phyloP scores from a whole-genome alignment of 2,888 invertebrate genomes.

The Pegoplata infirma region DNA sequence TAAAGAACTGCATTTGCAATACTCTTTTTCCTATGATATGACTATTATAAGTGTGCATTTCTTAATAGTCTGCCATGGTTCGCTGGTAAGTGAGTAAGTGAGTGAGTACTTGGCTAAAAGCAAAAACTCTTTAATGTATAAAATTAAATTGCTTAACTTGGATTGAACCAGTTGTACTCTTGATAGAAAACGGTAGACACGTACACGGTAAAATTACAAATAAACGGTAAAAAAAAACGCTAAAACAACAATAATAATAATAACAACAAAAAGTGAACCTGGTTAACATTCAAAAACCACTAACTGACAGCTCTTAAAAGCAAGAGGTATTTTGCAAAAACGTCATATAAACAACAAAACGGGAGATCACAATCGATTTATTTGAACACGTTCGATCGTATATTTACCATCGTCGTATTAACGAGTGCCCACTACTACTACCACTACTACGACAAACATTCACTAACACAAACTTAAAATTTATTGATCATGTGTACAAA shows the following conservation, averaged over 20 bases:
- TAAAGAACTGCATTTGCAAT: not conserved
- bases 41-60: not conserved
- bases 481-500: not conserved
- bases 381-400: conserved; percentile 16
- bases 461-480: not conserved
- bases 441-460: not conserved
- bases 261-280: conserved; percentile 38
- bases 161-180: conserved; percentile 55
- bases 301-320: not conserved
- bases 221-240: conserved; percentile 40
- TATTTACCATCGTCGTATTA: not conserved
- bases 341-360: conserved; percentile 11
- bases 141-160: conserved; percentile 48
- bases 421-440: not conserved
- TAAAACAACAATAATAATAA: too few species aligned
- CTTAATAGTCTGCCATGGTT: not conserved
- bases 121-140: conserved; percentile 41
- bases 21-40: not conserved
- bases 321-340: conserved; percentile 39
- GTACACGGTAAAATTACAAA: conserved; percentile 29
- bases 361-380: conserved; percentile 8
- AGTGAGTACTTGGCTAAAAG: not conserved
- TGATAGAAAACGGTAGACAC: conserved; percentile 38
- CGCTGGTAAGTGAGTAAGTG: not conserved
- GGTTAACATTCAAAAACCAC: conserved; percentile 34